A percentile compares a stretch with the other conserved stretches of the same genome.
Conservation (phyloP, 2,888 invertebrate genomes). For the Halictus quadricinctus region DNA sequence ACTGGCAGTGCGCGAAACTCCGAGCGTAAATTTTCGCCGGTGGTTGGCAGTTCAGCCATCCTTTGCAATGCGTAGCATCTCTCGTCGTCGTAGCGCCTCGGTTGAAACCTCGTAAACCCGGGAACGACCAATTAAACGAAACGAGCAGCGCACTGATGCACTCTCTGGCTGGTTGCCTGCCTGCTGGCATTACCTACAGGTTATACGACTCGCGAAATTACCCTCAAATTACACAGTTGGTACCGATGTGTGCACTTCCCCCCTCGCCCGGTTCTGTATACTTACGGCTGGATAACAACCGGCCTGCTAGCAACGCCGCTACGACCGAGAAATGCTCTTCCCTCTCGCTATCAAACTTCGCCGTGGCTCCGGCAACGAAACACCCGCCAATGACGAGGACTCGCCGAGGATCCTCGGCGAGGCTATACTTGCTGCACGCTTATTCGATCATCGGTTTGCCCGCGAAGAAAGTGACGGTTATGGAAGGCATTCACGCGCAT, state of each 20-base stretch:
- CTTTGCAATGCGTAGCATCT: slow-evolving; percentile 57
- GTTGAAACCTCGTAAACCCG: slow-evolving; percentile 78
- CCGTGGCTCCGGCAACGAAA: slow-evolving; percentile 33
- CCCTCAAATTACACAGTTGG: slow-evolving; percentile 79
- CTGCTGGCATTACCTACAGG: slow-evolving; percentile 74
- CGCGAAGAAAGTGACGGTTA: slow-evolving; percentile 67
- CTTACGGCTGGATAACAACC: slow-evolving; percentile 75
- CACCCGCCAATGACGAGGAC: slow-evolving; percentile 34
- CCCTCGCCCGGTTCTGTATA: slow-evolving; percentile 67
- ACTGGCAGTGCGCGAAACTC: slow-evolving; percentile 31
- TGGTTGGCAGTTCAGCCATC: slow-evolving; percentile 54
- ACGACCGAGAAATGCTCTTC: slow-evolving; percentile 55
- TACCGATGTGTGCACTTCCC: slow-evolving; percentile 77
- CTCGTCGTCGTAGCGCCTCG: slow-evolving; percentile 70
- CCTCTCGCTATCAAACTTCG: slow-evolving; percentile 52
- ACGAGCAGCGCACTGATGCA: slow-evolving; percentile 75
- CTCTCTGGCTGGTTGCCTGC: slow-evolving; percentile 72
- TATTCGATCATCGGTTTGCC: slow-evolving; percentile 59
- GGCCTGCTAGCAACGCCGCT: slow-evolving; percentile 65
- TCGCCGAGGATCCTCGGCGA: slow-evolving; percentile 17
- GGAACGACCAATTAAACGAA: slow-evolving; percentile 80
- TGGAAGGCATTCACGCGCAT: slow-evolving; percentile 59
- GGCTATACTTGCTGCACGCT: slow-evolving; percentile 60
- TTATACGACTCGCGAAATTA: slow-evolving; percentile 79
- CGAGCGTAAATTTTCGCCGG: slow-evolving; percentile 58